Percentiles rank a stretch among this genome's conserved stretches.
Conservation (phyloP, 2,888 invertebrate genomes). For the Sphinx pinastri region DNA sequence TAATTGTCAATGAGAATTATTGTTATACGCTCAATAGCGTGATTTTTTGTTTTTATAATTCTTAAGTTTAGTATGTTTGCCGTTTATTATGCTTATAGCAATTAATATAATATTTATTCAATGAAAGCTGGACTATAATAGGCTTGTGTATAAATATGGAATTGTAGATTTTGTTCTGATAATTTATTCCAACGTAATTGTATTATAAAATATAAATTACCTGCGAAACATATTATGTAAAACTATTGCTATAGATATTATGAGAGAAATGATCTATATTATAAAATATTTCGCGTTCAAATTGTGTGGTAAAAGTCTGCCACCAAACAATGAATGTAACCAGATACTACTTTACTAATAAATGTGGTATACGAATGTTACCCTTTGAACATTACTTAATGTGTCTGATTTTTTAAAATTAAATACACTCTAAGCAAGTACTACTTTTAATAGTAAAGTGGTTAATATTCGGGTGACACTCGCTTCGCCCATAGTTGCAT, state of each 20-base stretch:
- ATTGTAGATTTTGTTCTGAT: background rate
- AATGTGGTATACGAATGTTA: too few species aligned
- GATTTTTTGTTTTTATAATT: background rate
- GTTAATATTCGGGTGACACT: background rate
- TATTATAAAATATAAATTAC: too few species aligned
- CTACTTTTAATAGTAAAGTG: background rate
- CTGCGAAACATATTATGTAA: too few species aligned
- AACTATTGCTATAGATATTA: too few species aligned
- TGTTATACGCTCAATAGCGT: background rate
- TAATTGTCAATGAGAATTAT: background rate
- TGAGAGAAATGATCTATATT: too few species aligned
- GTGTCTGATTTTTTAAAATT: background rate
- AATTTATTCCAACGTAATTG: background rate
- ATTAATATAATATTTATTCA: background rate
- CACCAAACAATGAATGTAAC: too few species aligned
- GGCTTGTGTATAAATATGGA: background rate
- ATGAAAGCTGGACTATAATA: background rate
- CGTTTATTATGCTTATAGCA: background rate
- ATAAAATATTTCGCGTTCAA: too few species aligned
- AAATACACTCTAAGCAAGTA: background rate
- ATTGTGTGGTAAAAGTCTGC: too few species aligned
- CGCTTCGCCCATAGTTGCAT: background rate
- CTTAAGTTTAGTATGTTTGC: background rate
- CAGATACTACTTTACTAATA: too few species aligned
- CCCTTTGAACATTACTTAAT: too few species aligned